Evolutionary conservation across 64 coral and sea anemone species (phyloP), one percentile per base, ranked within the genome.

Genomic region (Astreopora myriophthalma): DNA sequence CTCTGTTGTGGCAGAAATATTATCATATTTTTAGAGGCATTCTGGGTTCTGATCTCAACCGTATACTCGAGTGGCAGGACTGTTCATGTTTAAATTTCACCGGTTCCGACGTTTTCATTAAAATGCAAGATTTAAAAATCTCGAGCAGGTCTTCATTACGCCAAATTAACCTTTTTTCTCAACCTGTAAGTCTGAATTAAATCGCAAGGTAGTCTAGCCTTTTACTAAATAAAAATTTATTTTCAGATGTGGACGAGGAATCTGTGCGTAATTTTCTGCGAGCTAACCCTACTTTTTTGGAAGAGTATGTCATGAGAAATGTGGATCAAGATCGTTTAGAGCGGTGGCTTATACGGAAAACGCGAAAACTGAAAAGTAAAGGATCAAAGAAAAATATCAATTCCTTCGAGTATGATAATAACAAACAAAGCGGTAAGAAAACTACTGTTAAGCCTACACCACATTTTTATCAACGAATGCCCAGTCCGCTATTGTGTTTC

Each of bases 291-390:
- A 83, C 95, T 75, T 99, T 99, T 87, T 72, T 99, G 38, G 97
- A 99, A 26, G 90, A 99, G 11, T 99, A 93, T 79, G 91, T 99
- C 13, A 94, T 99, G 97, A 96, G 87, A 73, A 28, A 94, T 79
- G 94, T 99, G 5, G 97, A 99, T 31, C 97, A 99, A 85, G 94
- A 99, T n/a, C 55, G 97, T 20, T 69, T 99, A 11, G 97, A 99
- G 29, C 51, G 97, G 13, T 99, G 97, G 97, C 91, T 99, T 44
- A 93, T 99, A 24, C 57, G 97, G 32, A 99, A 99, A 66, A 99
- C 97, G 19, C 85, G 86, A 58, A 95, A 99, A 80, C 42, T 96
- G 63, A 99, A 99, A 77, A 94, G 86, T 57, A 97, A 97, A 80
- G 87, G 69, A 22, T 73, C 87, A 14, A 73, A 90, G 55, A 49